Conservation (phyloP, 1,140 invertebrate genomes). For the Ridgeia piscesae region DNA sequence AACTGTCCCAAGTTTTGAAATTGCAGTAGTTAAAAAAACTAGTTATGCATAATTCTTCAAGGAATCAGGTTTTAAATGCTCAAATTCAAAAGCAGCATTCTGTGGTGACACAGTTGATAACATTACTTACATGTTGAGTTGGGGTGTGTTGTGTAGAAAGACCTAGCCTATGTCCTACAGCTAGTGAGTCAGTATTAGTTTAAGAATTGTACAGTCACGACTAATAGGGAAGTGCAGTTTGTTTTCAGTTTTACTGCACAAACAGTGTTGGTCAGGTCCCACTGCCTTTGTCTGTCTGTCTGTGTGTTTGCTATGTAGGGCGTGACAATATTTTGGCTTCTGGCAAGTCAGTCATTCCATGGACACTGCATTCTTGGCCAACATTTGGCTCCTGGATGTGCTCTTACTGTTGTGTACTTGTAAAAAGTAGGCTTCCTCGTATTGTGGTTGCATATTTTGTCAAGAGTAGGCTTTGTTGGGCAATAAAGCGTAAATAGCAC, state of each 20-base stretch:
- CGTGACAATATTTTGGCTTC: neutral
- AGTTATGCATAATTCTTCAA: too few species aligned
- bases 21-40: too few species aligned
- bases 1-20: too few species aligned
- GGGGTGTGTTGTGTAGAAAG: too few species aligned
- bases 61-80: too few species aligned
- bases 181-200: too few species aligned
- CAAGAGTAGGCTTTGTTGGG: neutral
- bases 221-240: neutral
- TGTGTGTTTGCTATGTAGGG: neutral
- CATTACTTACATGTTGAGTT: too few species aligned
- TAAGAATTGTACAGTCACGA: too few species aligned
- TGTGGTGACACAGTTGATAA: too few species aligned
- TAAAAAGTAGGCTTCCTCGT: too few species aligned
- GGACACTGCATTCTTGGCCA: neutral
- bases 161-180: too few species aligned
- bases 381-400: neutral
- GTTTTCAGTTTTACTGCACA: neutral
- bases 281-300: neutral
- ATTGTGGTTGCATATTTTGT: neutral
- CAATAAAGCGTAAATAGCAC: neutral
- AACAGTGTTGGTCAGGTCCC: neutral
- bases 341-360: neutral
- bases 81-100: too few species aligned
- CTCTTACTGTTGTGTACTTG: neutral